Percentiles rank a stretch among this genome's conserved stretches.
Conservation (phyloP, 1,140 invertebrate species). For the Cardiocondyla obscurior region DNA sequence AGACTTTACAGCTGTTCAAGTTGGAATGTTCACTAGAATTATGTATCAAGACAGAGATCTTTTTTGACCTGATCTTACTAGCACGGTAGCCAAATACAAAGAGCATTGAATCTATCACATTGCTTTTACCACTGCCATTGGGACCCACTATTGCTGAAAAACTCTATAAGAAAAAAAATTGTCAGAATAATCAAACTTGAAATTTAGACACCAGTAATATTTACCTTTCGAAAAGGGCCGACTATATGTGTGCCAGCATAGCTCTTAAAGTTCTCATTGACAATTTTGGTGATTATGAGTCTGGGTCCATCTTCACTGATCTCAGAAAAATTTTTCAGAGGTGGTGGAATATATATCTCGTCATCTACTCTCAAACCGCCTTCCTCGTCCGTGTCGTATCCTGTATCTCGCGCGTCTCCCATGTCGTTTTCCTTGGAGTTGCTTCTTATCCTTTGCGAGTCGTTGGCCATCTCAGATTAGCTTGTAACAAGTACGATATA, state of each 20-base stretch:
- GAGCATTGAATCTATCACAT: conserved; percentile 99
- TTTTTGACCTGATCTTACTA: conserved; percentile 97
- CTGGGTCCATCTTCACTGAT: conserved; percentile 89
- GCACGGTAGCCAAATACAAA: conserved; percentile 99
- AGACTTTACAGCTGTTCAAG: conserved; percentile 92
- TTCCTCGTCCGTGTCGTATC: conserved; percentile 86
- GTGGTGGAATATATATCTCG: conserved; percentile 96
- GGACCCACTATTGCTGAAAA: conserved; percentile 99
- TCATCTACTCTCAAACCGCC: conserved; percentile 86
- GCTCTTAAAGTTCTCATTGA: conserved; percentile 98
- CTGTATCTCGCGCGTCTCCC: conserved; percentile 77
- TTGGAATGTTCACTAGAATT: conserved; percentile 94
- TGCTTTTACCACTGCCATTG: conserved; percentile 99
- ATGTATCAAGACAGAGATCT: conserved; percentile 96
- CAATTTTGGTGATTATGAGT: conserved; percentile 96
- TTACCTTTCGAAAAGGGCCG: conserved; percentile 93
- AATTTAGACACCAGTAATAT: background rate
- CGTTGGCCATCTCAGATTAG: conserved; percentile 48
- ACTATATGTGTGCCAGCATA: conserved; percentile 93
- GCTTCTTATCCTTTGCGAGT: conserved; percentile 53
- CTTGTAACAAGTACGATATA: background rate
- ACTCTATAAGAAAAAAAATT: conserved; percentile 85
- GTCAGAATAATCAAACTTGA: background rate
- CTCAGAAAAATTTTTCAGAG: conserved; percentile 88
- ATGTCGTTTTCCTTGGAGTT: conserved; percentile 59